Percentiles rank a stretch among this genome's conserved stretches.
phyloP scores from a whole-genome alignment of 2,113 vertebrate species.

The Diadophis punctatus region DNA sequence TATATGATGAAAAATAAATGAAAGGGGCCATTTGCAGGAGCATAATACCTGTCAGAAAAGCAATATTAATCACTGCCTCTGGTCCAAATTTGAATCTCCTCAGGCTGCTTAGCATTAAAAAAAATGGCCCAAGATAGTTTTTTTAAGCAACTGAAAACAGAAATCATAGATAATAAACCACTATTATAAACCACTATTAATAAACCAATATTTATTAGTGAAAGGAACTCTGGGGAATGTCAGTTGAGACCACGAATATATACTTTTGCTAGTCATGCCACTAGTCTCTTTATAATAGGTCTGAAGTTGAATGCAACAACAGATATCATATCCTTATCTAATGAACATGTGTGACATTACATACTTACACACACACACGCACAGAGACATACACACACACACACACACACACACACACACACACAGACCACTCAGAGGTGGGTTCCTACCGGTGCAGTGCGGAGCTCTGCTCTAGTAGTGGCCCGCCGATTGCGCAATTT shows the following conservation, averaged over 20 bases:
- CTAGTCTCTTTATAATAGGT: neutral
- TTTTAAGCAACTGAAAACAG: neutral
- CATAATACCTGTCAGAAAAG: neutral
- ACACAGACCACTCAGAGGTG: no score
- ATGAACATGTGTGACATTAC: neutral
- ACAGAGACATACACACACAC: no score
- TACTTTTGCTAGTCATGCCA: neutral
- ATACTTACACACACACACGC: neutral
- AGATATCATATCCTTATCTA: neutral
- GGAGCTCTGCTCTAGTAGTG: no score
- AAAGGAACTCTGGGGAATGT: neutral
- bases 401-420: no score
- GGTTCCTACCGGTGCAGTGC: no score
- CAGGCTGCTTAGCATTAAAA: neutral
- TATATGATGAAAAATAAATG: neutral
- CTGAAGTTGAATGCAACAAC: neutral
- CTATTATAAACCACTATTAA: no score
- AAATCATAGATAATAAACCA: neutral
- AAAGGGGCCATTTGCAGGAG: neutral
- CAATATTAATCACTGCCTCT: neutral
- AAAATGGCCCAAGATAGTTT: neutral
- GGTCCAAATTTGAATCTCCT: neutral
- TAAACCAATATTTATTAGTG: neutral
- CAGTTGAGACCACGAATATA: neutral
- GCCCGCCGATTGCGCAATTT: no score